Evolutionary conservation across 2,113 vertebrate genomes (phyloP), one percentile per base, ranked within the genome.

Genomic region (Ornithorhynchus anatinus): DNA sequence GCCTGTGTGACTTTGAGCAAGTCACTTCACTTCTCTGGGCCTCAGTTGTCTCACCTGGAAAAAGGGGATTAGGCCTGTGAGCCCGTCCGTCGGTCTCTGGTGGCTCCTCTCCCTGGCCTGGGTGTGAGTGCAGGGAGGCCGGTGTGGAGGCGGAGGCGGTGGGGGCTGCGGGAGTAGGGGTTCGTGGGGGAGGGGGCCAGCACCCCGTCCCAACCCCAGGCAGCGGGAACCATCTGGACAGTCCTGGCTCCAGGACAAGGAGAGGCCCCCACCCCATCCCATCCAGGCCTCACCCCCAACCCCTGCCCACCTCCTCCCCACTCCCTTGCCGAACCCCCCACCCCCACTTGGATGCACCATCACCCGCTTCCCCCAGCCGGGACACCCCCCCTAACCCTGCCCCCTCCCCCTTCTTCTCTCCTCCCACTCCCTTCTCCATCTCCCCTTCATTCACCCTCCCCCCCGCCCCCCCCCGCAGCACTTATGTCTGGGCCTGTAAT

Each of bases 161-260:
- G 7, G 4, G 0, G 1, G 4, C 19, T 39, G 15, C 10, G 1
- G 9, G 36, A 3, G 25, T 36, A n/a, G n/a, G n/a, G n/a, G n/a
- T n/a, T n/a, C n/a, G n/a, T n/a, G 43, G 15, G 22, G 9, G 16
- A 14, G 12, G 16, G 17, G 2, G 31, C 16, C 23, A 17, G 22
- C 7, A 3, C 17, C 6, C 44, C 11, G 40, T 3, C 1, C 1
- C 10, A 6, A 35, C 9, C 35, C 37, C 13, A 2, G 23, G 5
- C 17, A n/a, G 42, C 16, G 19, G 8, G 9, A 20, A 22, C 17
- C 17, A 17, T 50, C 44, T 87, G 85, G 82, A 82, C 83, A 80
- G 85, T 81, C 82, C 66, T 74, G 82, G 80, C 22, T 59, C 40
- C 10, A 62, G 77, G 77, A n/a, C n/a, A n/a, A n/a, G 47, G 31